These are phyloP conservation scores for Zophobas morio DNA, from an alignment of 1,140 invertebrate genomes.

Conservation along the genomic window DNA sequence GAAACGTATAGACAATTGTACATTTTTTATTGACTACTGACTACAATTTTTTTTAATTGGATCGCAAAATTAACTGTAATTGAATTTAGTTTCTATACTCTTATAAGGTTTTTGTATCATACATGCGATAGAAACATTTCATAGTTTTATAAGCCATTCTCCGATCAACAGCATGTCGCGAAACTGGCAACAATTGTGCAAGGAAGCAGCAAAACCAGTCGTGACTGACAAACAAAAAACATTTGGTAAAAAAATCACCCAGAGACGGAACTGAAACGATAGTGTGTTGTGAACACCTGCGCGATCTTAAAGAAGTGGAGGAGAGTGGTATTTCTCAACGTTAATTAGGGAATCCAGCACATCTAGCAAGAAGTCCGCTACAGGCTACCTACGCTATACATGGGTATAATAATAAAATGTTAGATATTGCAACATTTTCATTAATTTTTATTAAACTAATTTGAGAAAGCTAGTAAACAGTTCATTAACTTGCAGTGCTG, in stretches of 20 bases:
- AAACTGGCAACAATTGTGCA: conserved; percentile 50
- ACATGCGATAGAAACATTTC: background rate
- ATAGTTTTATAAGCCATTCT: conserved; percentile 49
- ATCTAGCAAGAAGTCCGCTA: conserved; percentile 39
- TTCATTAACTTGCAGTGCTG: too few relatives aligned
- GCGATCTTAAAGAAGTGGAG: conserved; percentile 36
- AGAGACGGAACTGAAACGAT: conserved; percentile 44
- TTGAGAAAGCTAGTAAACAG: too few relatives aligned
- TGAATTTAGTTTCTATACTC: too few relatives aligned
- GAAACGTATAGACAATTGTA: too few relatives aligned
- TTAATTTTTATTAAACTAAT: background rate
- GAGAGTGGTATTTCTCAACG: conserved; percentile 48
- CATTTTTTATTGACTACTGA: too few relatives aligned
- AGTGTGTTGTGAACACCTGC: conserved; percentile 45
- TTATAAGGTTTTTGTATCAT: too few relatives aligned
- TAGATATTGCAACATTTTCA: background rate
- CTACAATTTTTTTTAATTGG: too few relatives aligned
- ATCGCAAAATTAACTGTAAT: too few relatives aligned
- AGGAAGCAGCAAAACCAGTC: conserved; percentile 53
- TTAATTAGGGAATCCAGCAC: conserved; percentile 46
- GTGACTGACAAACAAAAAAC: conserved; percentile 55
- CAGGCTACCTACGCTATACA: conserved; percentile 17
- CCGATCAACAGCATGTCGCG: conserved; percentile 53
- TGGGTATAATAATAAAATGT: background rate
- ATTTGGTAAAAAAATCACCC: conserved; percentile 48